Percentiles rank a stretch among this genome's conserved stretches.
These are phyloP conservation scores for Brachypteracias leptosomus DNA, from an alignment of 2,113 vertebrate species.

Conservation along the genomic window DNA sequence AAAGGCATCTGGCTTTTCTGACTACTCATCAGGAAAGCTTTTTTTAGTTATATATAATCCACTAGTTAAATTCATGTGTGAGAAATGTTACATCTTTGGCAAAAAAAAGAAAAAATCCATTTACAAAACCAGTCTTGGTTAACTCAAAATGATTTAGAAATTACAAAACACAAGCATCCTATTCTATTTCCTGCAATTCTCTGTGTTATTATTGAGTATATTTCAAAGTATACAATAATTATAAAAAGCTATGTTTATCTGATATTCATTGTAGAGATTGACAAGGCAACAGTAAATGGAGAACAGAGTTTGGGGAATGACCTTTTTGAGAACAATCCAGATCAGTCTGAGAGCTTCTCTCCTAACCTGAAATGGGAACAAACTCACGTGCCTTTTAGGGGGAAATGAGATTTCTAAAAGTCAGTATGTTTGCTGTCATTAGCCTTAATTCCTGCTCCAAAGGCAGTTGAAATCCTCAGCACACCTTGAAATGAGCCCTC, in stretches of 20 bases:
- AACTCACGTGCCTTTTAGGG: not conserved
- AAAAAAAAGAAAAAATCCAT: not conserved
- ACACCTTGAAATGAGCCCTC: not conserved
- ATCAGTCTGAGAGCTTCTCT: not conserved
- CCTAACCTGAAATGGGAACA: not conserved
- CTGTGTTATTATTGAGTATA: not conserved
- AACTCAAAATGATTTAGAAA: not conserved
- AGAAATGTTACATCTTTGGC: not conserved
- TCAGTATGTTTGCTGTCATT: not conserved
- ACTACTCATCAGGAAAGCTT: not conserved
- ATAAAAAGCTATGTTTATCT: not conserved
- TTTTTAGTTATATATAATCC: not conserved
- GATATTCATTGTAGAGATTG: not conserved
- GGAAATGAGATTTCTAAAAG: not conserved
- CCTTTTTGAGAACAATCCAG: not conserved
- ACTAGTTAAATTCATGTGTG: not conserved
- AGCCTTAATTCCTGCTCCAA: not conserved
- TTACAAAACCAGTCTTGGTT: not conserved
- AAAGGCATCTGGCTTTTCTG: not conserved
- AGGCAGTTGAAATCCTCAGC: not conserved
- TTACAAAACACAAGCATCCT: not conserved
- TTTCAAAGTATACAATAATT: not conserved
- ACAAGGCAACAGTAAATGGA: not conserved
- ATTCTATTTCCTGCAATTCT: not conserved
- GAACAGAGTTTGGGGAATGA: not conserved